Evolutionary conservation across 1,140 invertebrate genomes (phyloP), one percentile per base, ranked within the genome.

Genomic region (Pantala flavescens): DNA sequence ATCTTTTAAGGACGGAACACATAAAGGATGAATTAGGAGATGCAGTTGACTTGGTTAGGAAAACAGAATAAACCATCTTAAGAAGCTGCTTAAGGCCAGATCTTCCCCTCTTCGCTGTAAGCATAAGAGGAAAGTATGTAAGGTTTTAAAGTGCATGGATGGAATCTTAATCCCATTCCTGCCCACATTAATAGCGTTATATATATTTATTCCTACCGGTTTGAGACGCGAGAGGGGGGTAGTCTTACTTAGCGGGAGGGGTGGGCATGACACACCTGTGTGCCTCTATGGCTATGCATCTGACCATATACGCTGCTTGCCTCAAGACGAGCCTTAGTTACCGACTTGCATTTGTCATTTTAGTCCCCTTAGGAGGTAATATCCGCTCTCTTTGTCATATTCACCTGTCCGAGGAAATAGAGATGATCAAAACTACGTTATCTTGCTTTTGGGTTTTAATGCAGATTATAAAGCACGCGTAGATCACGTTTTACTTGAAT

Each of bases 81-180:
- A 9, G 28, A 9, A 36, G 28, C 28, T 36, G 28, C 9, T 36
- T 36, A 36, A 36, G 28, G 28, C 9, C 28, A 36, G 28, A 5
- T 2, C 28, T 36, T 36, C 28, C n/a, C n/a, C n/a, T n/a, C n/a
- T n/a, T n/a, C 28, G 28, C 28, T 36, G 28, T 36, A 36, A 63
- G 49, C n/a, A 63, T 63, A 63, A 63, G 49, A 63, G 49, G 49
- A 63, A 63, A 63, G 49, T 63, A 63, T 63, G 49, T 63, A 63
- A 63, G 49, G 49, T 21, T 63, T 49, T 63, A 63, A 63, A 63
- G 49, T 5, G 49, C 49, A 63, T 21, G 49, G 49, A 63, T 21
- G 49, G 49, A 63, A 63, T 63, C 49, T 63, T 63, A 63, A 63
- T 63, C 49, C 12, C 49, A 63, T 19, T 63, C 49, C 49, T 63